Conservation (phyloP, 2,888 invertebrate species). For the Stenoptilia bipunctidactyla region DNA sequence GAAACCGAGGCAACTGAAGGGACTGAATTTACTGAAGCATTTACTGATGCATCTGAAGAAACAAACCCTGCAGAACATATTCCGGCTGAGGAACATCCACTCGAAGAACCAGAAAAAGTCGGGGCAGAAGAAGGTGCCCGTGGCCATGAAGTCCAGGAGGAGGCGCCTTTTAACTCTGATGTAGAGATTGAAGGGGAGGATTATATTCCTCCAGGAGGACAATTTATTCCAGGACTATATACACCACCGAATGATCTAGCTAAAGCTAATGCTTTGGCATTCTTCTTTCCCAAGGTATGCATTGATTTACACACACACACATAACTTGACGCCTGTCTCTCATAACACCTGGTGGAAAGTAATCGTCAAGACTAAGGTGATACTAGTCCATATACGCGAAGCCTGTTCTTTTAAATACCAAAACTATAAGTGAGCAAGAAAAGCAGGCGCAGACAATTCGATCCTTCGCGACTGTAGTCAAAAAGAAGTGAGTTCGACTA, state of each 20-base stretch:
- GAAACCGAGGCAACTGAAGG: slow-evolving; percentile 16
- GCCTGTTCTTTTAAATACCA: no score
- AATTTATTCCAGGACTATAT: slow-evolving; percentile 56
- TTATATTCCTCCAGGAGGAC: slow-evolving; percentile 54
- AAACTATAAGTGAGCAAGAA: no score
- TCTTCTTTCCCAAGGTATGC: slow-evolving; percentile 50
- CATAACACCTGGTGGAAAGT: no score
- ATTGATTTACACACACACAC: no score
- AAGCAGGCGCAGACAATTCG: no score
- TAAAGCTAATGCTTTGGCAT: slow-evolving; percentile 44
- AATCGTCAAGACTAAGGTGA: no score
- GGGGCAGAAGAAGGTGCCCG: slow-evolving; percentile 15
- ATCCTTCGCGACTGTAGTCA: no score
- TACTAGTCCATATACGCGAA: no score
- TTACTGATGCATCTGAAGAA: neutral
- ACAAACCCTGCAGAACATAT: neutral
- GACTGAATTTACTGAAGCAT: slow-evolving; percentile 11
- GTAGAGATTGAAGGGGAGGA: slow-evolving; percentile 49
- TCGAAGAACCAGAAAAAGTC: neutral
- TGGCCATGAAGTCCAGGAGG: slow-evolving; percentile 28
- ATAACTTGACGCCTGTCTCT: no score
- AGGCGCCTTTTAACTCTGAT: slow-evolving; percentile 49
- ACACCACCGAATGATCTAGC: slow-evolving; percentile 49
- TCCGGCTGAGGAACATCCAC: neutral
- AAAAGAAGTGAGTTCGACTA: no score